These are phyloP conservation scores for Bovichtus variegatus DNA, from an alignment of 2,797 vertebrate genomes.

Conservation along the genomic window DNA sequence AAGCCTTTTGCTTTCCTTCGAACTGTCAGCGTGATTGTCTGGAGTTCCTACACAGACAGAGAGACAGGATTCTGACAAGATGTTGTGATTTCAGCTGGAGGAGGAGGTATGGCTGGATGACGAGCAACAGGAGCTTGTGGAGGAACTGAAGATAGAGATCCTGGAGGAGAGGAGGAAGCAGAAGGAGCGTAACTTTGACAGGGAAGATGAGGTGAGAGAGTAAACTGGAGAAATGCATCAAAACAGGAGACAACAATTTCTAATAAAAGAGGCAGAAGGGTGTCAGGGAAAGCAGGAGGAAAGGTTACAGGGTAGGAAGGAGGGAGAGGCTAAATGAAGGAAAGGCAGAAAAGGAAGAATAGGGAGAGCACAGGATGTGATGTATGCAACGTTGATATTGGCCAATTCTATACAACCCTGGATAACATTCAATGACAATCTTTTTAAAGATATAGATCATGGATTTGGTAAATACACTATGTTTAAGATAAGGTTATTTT, in stretches of 20 bases:
- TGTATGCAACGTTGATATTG: not conserved
- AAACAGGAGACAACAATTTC: conserved; percentile 13
- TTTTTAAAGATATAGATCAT: not conserved
- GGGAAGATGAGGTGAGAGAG: conserved; percentile 75
- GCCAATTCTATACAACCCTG: not conserved
- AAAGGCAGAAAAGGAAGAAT: not conserved
- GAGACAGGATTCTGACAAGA: conserved; percentile 57
- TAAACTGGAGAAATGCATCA: conserved; percentile 44
- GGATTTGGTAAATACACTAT: not conserved
- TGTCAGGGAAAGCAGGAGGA: not conserved
- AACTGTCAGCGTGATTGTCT: conserved; percentile 55
- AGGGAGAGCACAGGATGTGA: not conserved
- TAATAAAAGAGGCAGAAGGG: not conserved
- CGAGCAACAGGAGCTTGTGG: conserved; percentile 93
- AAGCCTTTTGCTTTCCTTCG: conserved; percentile 35
- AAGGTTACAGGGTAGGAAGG: not conserved
- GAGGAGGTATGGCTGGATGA: conserved; percentile 96
- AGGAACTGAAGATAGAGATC: conserved; percentile 95
- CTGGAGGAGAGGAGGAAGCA: conserved; percentile 90
- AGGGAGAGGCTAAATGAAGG: not conserved
- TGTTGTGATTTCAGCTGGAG: conserved; percentile 89
- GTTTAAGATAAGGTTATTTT: not conserved
- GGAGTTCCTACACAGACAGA: conserved; percentile 23
- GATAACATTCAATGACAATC: not conserved
- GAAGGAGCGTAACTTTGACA: conserved; percentile 57